A percentile compares a stretch with the other conserved stretches of the same genome.
Conservation (phyloP, 2,797 vertebrate species). For the Neostethus bicornis region DNA sequence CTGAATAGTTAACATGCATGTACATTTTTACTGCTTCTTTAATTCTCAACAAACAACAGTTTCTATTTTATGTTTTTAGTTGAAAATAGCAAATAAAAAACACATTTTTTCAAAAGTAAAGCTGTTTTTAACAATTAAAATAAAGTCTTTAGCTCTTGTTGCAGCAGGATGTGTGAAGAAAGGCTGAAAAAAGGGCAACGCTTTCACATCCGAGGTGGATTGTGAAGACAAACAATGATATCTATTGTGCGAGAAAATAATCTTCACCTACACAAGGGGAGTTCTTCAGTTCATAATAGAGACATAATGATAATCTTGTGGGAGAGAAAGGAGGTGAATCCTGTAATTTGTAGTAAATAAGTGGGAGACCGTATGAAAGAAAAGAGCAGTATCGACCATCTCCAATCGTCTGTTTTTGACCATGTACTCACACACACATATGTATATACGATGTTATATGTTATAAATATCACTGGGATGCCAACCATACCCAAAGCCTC, state of each 20-base stretch:
- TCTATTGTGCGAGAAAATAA: constrained; percentile 47
- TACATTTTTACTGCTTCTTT: constrained; percentile 54
- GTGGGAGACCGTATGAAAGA: constrained; percentile 30
- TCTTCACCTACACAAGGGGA: constrained; percentile 40
- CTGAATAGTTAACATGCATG: constrained; percentile 56
- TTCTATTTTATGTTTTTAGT: constrained; percentile 15
- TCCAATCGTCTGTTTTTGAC: constrained; percentile 45
- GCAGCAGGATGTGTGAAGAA: constrained; percentile 14
- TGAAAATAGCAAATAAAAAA: constrained; percentile 10
- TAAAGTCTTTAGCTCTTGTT: constrained; percentile 7
- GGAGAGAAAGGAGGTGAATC: constrained; percentile 27
- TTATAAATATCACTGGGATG: constrained; percentile 53
- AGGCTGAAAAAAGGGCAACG: constrained; percentile 23
- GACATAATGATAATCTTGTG: constrained; percentile 36
- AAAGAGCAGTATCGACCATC: constrained; percentile 39
- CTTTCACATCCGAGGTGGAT: constrained; percentile 30
- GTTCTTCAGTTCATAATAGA: constrained; percentile 32
- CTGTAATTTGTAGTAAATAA: constrained; percentile 48
- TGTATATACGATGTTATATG: constrained; percentile 46
- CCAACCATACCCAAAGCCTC: constrained; percentile 70
- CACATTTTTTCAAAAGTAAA: constrained; percentile 12
- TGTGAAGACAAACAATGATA: constrained; percentile 40
- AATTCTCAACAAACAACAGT: constrained; percentile 15
- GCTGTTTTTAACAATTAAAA: constrained; percentile 3
- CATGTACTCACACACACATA: too few species aligned